phyloP scores from a whole-genome alignment of 2,888 invertebrate genomes.

The Desoria tigrina region DNA sequence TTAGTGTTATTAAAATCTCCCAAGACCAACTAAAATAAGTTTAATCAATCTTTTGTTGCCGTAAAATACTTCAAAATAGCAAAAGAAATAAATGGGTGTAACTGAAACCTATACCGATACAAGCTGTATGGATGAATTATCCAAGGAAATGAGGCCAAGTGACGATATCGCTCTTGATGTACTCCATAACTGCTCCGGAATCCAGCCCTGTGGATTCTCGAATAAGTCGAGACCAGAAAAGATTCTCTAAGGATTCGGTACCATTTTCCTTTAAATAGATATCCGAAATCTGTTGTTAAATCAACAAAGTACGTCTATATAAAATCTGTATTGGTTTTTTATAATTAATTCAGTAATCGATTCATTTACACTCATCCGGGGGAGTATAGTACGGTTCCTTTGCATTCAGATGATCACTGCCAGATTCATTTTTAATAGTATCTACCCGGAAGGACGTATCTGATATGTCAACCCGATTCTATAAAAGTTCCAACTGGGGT shows the following conservation, averaged over 20 bases:
- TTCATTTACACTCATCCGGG: too few relatives aligned
- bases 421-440: neutral
- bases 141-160: constrained; percentile 40
- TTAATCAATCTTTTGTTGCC: neutral
- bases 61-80: too few relatives aligned
- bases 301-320: constrained; percentile 6
- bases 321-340: neutral
- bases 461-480: neutral
- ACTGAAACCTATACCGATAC: too few relatives aligned
- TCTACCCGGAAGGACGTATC: neutral
- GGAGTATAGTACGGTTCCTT: too few relatives aligned
- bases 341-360: too few relatives aligned
- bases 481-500: neutral
- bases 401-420: too few relatives aligned
- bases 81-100: too few relatives aligned
- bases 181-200: constrained; percentile 39
- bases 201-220: constrained; percentile 31
- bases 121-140: constrained; percentile 40
- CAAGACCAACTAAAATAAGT: constrained; percentile 36
- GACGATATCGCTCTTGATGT: constrained; percentile 37
- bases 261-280: constrained; percentile 19
- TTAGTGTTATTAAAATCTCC: constrained; percentile 38
- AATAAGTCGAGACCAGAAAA: constrained; percentile 32
- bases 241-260: constrained; percentile 26
- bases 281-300: constrained; percentile 25